Base-by-base conservation (phyloP, 2,888 invertebrate genomes). In the Cephus rjabovi region DNA sequence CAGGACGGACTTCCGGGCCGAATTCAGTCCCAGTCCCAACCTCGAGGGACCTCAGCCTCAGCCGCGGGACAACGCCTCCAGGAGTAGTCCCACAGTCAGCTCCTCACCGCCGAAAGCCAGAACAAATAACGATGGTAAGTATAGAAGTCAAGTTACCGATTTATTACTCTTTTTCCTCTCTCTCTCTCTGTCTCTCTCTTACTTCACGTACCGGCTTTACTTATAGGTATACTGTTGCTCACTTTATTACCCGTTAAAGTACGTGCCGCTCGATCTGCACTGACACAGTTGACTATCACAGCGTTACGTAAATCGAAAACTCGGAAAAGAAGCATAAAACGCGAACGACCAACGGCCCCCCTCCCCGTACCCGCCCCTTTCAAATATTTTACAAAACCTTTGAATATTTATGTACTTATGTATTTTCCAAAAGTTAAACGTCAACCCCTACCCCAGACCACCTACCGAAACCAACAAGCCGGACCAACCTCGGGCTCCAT, bases 11-110 rank as follows among this genome's bases (percentile, higher is more conserved):
- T 90, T 92, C 80, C 91, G 92, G 34, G 90, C 91, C 3, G 92
- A 92, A 81, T 92, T 92, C 84, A 92, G 92, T 35, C 92, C 92
- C 1, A 91, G 92, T 40, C 92, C 92, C 30, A 92, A 92, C 79
- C 88, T 92, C 79, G 91, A 91, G 81, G 90, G 91, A 40, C 91
- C 91, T 33, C 90, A 89, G 82, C 75, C 89, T 12, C 90, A 89
- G 79, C 89, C 90, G 4, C 86, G 90, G 79, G 90, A 90, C 82
- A 90, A 90, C 80, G 81, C 75, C 56, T 86, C 88, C 12, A 86
- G 88, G 76, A 89, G 90, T 81, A 86, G 87, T 75, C 87, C 90
- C 40, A 88, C 90, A 75, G 90, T 88, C 82, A 89, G 89, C 83
- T 90, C 91, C 40, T 90, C 90, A 34, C 90, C 90, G 69, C 90